phyloP scores from a whole-genome alignment of 1,140 invertebrate genomes.

The Tigriopus japonicus region DNA sequence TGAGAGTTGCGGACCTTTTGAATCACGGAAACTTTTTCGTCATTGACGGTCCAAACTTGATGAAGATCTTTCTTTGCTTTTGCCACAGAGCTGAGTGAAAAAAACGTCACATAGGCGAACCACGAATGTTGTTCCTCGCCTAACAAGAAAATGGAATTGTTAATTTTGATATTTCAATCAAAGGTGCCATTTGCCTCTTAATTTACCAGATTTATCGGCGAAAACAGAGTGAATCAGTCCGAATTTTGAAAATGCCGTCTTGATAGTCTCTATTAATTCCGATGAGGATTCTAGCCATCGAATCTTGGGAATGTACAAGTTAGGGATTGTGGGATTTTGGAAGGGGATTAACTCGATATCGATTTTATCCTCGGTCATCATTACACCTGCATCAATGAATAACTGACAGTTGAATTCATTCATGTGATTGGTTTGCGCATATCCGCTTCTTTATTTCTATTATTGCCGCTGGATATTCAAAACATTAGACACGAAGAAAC shows the following conservation, averaged over 20 bases:
- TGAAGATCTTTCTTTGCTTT: neutral
- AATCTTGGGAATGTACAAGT: no score
- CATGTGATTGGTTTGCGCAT: no score
- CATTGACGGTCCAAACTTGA: neutral
- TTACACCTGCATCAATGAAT: no score
- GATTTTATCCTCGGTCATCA: no score
- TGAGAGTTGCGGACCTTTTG: neutral
- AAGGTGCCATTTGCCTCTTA: neutral
- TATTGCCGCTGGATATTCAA: neutral
- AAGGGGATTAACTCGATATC: no score
- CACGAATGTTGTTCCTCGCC: neutral
- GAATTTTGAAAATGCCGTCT: neutral
- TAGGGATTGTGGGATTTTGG: no score
- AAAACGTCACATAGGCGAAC: constrained; percentile 3
- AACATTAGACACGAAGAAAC: neutral
- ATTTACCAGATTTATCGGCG: neutral
- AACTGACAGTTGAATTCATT: no score
- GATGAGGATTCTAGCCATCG: no score
- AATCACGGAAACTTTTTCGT: neutral
- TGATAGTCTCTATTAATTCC: neutral
- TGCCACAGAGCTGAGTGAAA: neutral
- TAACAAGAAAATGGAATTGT: no score
- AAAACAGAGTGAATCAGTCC: neutral
- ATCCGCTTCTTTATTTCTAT: no score
- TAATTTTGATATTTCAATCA: no score